These are phyloP conservation scores for Ephestia elutella DNA, from an alignment of 1,140 invertebrate species.

Conservation along the genomic window DNA sequence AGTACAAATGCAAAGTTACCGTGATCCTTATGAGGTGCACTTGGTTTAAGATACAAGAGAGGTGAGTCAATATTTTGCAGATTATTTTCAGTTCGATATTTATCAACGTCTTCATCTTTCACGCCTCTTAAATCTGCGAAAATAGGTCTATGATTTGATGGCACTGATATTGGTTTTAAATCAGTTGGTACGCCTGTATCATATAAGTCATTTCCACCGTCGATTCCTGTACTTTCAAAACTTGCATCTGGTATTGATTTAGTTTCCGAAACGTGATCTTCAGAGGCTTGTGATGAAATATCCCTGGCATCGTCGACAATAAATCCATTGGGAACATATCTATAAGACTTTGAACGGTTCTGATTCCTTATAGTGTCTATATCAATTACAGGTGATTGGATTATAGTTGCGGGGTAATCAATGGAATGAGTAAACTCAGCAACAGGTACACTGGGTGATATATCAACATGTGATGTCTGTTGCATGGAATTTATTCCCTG, in stretches of 20 bases:
- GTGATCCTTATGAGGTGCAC: slow-evolving; percentile 66
- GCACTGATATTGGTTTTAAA: slow-evolving; percentile 30
- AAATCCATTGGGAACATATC: slow-evolving; percentile 53
- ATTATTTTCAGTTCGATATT: slow-evolving; percentile 60
- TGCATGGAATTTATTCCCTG: slow-evolving; percentile 40
- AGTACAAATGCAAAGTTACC: slow-evolving; percentile 44
- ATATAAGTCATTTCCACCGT: slow-evolving; percentile 52
- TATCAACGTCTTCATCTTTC: slow-evolving; percentile 61
- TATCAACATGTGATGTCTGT: slow-evolving; percentile 58
- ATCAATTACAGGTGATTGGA: slow-evolving; percentile 79
- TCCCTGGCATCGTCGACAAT: slow-evolving; percentile 50
- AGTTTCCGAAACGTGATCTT: slow-evolving; percentile 55
- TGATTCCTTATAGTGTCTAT: slow-evolving; percentile 54
- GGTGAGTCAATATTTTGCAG: slow-evolving; percentile 70
- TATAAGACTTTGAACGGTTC: slow-evolving; percentile 52
- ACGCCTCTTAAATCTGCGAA: slow-evolving; percentile 62
- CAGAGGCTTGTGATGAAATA: slow-evolving; percentile 67
- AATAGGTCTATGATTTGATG: slow-evolving; percentile 43
- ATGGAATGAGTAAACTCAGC: slow-evolving; percentile 78
- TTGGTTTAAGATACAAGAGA: slow-evolving; percentile 70
- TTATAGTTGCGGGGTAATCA: slow-evolving; percentile 78
- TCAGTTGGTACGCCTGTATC: slow-evolving; percentile 37
- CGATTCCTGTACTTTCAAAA: slow-evolving; percentile 60
- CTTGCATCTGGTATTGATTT: slow-evolving; percentile 53
- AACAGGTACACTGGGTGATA: slow-evolving; percentile 77